Evolutionary conservation across 1,140 invertebrate species (phyloP), one percentile per base, ranked within the genome.

Genomic region (Saccostrea cuccullata): DNA sequence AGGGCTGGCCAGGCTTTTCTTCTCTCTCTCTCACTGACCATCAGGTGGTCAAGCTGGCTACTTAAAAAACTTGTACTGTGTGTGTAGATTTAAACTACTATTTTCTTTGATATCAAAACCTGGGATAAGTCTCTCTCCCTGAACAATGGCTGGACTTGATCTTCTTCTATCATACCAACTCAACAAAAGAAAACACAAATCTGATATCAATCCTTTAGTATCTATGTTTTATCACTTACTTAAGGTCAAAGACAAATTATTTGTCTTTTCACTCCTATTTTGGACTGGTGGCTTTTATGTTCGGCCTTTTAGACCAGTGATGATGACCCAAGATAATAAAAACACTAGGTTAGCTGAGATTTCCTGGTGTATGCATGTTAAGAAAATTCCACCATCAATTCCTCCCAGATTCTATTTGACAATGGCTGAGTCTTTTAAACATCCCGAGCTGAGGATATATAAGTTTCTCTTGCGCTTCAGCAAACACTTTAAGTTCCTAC

Each of bases 141-240:
- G 70, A 36, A 73, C 70, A 73, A 73, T 73, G 15, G 70, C 15
- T 13, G 30, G 70, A 26, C 26, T 36, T 73, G 70, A 73, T 73
- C 70, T 26, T 73, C 70, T 73, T 73, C 70, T 73, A 36, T 73
- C 26, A 15, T 30, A 20, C 30, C 70, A 26, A 36, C 70, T 30
- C 60, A 73, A 73, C 70, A 73, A 73, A 30, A 26, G 70, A 73
- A 11, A 73, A 73, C 70, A 73, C 70, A 73, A 73, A 73, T 73
- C 70, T 73, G 70, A 40, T 73, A 73, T 67, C 60, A 67, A 67
- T 67, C 60, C 23, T 17, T 23, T 11, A 47, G 60, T 67, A 67
- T 73, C 70, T 73, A 73, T 73, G 70, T 73, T 73, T 73, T 26
- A 73, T 73, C 70, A 73, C 70, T 73, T 73, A 73, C 70, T 73